phyloP scores from a whole-genome alignment of 2,113 vertebrate genomes.

The Chiloscyllium plagiosum region DNA sequence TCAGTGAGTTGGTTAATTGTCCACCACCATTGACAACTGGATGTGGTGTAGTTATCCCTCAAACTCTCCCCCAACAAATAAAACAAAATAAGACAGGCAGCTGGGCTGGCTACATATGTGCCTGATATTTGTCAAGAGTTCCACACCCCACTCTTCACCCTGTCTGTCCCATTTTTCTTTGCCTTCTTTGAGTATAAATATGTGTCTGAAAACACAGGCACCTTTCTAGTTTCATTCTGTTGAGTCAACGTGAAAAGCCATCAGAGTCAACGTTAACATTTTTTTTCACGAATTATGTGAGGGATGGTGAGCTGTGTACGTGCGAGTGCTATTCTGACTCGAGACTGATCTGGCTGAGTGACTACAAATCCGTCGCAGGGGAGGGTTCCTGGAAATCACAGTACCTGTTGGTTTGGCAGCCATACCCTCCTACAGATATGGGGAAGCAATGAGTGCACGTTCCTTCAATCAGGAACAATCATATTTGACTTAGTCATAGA shows the following conservation, averaged over 20 bases:
- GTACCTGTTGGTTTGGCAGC: background rate
- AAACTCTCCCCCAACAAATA: too few species aligned
- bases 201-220: background rate
- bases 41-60: too few species aligned
- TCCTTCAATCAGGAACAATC: background rate
- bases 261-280: background rate
- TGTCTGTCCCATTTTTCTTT: background rate
- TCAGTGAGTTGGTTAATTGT: too few species aligned
- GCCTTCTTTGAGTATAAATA: background rate
- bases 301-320: background rate
- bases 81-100: too few species aligned
- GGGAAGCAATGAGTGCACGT: background rate
- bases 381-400: background rate
- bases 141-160: background rate
- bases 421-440: background rate
- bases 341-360: background rate
- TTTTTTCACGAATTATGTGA: background rate
- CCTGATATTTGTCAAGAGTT: background rate
- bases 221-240: background rate
- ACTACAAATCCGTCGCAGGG: background rate
- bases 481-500: background rate
- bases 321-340: too few species aligned
- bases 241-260: background rate
- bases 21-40: too few species aligned
- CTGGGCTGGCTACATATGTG: background rate